Evolutionary conservation across 2,113 vertebrate genomes (phyloP), one percentile per base, ranked within the genome.

Genomic region (Rutilus rutilus): DNA sequence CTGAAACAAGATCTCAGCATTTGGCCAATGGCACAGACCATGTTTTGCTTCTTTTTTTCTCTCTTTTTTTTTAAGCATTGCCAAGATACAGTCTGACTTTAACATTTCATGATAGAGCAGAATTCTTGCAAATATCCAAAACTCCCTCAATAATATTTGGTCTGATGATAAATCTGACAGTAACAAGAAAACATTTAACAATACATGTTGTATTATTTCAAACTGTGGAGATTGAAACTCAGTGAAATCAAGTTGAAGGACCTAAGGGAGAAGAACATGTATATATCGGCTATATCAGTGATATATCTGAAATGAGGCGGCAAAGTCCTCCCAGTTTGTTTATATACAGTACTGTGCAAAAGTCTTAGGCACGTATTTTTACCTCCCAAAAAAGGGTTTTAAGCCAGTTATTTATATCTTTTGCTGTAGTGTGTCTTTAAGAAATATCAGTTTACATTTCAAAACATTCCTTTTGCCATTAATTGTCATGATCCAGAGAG

Each of bases 1-100:
- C 97, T 98, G 94, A 80, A 89, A 39, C 45, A 39, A 87, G 0
- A 65, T 17, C 42, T 30, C 3, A 78, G 17, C 73, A 76, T 17
- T 50, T 76, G 11, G 14, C 14, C 1, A 6, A 7, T 5, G 36
- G 39, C 30, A 33, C 17, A 45, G n/a, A 75, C 5, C n/a, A 5
- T n/a, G 7, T 25, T 75, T 75, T 47, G 42, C 36, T 33, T 4
- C 0, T 33, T 39, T 7, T 5, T 42, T 8, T 42, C n/a, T 7
- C 0, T 1, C 7, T 39, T 39, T 7, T 39, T 39, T 39, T 7
- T 8, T 8, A 57, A 78, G n/a, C 7, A 21, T 78, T 59, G n/a
- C 73, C 76, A 78, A 76, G 73, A 75, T 17, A 47, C 21, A 75
- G 30, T 9, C 30, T 71, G 4, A 5, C 2, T 23, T 71, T 42